Evolutionary conservation across 2,888 invertebrate genomes (phyloP).

Genomic region (Dusona sp.): DNA sequence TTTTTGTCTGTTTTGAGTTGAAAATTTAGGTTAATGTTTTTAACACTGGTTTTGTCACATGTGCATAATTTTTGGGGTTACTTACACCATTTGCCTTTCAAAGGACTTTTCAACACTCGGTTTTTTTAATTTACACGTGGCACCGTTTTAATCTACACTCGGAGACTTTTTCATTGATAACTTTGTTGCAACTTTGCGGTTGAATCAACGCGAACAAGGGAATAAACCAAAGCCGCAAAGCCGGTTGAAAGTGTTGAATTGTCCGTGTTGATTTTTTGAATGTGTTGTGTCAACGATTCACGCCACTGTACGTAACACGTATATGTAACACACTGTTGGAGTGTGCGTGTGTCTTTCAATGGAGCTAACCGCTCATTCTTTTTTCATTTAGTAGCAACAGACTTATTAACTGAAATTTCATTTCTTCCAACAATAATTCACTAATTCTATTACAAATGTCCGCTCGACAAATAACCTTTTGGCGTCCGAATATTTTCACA

Average conservation of each 20-base stretch:
- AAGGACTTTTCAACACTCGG: neutral
- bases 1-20: neutral
- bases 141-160: neutral
- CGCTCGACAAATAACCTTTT: too few relatives aligned
- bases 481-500: too few relatives aligned
- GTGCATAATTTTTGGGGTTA: neutral
- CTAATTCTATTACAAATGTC: too few relatives aligned
- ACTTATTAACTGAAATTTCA: too few relatives aligned
- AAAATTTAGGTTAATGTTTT: neutral
- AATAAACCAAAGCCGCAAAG: neutral
- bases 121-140: neutral
- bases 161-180: slow-evolving; percentile 11
- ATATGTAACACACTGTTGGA: too few relatives aligned
- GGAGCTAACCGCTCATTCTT: too few relatives aligned
- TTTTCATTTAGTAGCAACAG: too few relatives aligned
- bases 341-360: too few relatives aligned
- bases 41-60: neutral
- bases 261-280: neutral
- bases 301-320: too few relatives aligned
- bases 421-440: too few relatives aligned
- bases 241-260: neutral
- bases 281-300: neutral
- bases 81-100: neutral
- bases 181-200: neutral
- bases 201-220: neutral